Percentiles rank a stretch among this genome's conserved stretches.
phyloP scores from a whole-genome alignment of 2,113 vertebrate genomes.

The Dicentrarchus labrax region DNA sequence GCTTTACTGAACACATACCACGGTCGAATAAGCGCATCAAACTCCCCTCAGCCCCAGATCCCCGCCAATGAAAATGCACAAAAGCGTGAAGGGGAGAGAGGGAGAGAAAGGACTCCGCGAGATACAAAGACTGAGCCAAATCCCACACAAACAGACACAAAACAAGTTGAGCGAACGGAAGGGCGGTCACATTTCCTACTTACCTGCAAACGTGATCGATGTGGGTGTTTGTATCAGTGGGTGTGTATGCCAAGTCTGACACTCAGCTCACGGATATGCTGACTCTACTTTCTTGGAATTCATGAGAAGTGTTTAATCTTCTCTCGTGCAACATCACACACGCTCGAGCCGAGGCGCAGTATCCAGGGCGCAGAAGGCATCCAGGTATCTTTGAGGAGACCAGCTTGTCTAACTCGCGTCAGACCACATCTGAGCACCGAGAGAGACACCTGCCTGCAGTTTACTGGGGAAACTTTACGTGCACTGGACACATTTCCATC shows the following conservation, averaged over 20 bases:
- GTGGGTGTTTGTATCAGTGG: conserved; percentile 74
- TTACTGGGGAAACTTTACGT: conserved; percentile 25
- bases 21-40: conserved; percentile 79
- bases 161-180: conserved; percentile 67
- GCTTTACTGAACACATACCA: conserved; percentile 75
- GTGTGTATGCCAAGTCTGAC: conserved; percentile 71
- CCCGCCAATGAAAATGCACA: conserved; percentile 81
- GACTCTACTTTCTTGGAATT: conserved; percentile 71
- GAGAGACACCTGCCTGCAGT: conserved; percentile 24
- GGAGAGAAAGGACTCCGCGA: conserved; percentile 58
- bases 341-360: conserved; percentile 41
- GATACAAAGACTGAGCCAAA: conserved; percentile 71
- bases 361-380: conserved; percentile 39
- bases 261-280: conserved; percentile 59
- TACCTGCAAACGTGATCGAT: conserved; percentile 83
- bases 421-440: conserved; percentile 20
- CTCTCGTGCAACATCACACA: conserved; percentile 60
- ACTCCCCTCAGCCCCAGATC: conserved; percentile 70
- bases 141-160: conserved; percentile 66
- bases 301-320: conserved; percentile 63
- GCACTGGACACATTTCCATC: conserved; percentile 42
- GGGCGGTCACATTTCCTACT: conserved; percentile 79
- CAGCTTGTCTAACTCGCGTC: conserved; percentile 28
- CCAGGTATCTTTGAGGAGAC: conserved; percentile 53
- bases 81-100: conserved; percentile 63